Conservation (phyloP, 1,140 invertebrate species). For the Daktulosphaira vitifoliae region DNA sequence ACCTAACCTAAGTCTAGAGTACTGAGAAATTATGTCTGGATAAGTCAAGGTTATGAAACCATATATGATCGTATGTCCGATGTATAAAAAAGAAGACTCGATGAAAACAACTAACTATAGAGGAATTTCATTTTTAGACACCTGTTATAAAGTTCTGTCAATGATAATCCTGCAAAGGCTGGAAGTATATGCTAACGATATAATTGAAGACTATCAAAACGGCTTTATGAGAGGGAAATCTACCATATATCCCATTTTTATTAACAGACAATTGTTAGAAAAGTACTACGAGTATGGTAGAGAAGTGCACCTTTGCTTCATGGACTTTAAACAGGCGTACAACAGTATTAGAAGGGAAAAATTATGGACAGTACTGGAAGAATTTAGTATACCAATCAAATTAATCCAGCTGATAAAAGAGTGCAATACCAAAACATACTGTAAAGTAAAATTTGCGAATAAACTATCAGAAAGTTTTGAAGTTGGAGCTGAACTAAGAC, state of each 20-base stretch:
- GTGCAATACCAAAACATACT: not conserved
- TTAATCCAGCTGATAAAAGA: not conserved
- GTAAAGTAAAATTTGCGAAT: not conserved
- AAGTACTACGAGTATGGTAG: constrained; percentile 17
- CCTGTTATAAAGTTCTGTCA: constrained; percentile 23
- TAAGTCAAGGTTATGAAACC: too few relatives aligned
- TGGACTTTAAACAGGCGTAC: constrained; percentile 29
- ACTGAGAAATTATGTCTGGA: too few relatives aligned
- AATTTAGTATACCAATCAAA: constrained; percentile 18
- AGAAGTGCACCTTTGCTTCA: constrained; percentile 19
- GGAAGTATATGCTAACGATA: not conserved
- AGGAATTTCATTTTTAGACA: constrained; percentile 36
- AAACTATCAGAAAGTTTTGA: not conserved
- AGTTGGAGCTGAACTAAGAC: too few relatives aligned
- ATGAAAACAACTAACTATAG: constrained; percentile 38
- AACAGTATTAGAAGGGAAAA: constrained; percentile 44
- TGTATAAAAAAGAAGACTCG: constrained; percentile 40
- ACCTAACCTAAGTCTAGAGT: too few relatives aligned
- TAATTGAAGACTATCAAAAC: constrained; percentile 13
- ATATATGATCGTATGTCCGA: constrained; percentile 37
- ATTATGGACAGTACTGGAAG: not conserved
- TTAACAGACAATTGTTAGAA: constrained; percentile 24
- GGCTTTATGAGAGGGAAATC: constrained; percentile 15
- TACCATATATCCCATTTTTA: constrained; percentile 22
- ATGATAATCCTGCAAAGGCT: constrained; percentile 2